Evolutionary conservation across 2,888 invertebrate species (phyloP), one percentile per base, ranked within the genome.

Genomic region (Cephus spinipes): DNA sequence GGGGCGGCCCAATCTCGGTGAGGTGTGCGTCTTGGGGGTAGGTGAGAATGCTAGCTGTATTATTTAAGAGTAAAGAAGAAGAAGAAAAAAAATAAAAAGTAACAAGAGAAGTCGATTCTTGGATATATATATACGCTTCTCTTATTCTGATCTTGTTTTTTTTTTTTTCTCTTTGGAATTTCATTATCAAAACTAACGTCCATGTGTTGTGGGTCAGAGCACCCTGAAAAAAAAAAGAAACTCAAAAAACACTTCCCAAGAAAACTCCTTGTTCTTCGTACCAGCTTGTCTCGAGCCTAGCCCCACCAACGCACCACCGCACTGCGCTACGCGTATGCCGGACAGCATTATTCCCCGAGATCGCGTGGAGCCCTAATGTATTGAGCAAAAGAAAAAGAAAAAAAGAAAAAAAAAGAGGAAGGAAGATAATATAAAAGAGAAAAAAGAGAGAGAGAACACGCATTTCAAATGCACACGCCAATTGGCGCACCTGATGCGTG

Each of bases 141-240:
- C 34, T 34, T 23, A 11, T 33, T 74, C 23, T 34, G 74, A n/a
- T 34, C 36, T 34, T 32, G 4, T 32, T 74, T 34, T 23, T 73
- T 36, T 23, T 23, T 73, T 73, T 0, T 34, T 31, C 31, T 33
- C 34, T 76, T 76, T 68, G 68, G 55, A 55, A 75, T 74, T 74
- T 75, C 68, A 31, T 31, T 33, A 32, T 71, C 31, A 32, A 68
- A 76, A 84, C 82, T 84, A 85, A 90, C 89, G 91, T 91, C 91
- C 91, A 91, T 91, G 91, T 91, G 91, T 91, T 91, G 91, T 91
- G 91, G 91, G 91, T 91, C 91, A 91, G 91, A 91, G 91, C 91
- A 90, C 91, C 91, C 91, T 90, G 84, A 30, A 68, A 71, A 40
- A 30, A 68, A 71, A 40, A 80, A 75, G 30, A 75, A 75, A 11